Evolutionary conservation across 2,888 invertebrate species (phyloP).

Genomic region (Melanophora roralis): DNA sequence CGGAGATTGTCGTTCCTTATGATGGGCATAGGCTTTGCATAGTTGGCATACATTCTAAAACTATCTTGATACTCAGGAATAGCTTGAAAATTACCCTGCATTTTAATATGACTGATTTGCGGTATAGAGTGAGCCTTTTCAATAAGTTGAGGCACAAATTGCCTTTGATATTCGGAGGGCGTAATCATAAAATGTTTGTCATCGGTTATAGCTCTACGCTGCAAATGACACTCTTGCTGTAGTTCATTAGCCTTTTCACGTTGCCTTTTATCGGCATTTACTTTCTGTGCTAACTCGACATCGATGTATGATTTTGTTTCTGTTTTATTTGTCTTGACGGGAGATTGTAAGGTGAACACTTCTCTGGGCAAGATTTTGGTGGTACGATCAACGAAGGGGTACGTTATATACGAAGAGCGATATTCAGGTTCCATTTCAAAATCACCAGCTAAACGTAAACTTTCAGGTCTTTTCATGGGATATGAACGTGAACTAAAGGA

Average conservation of each 20-base stretch:
- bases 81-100: slow-evolving; percentile 73
- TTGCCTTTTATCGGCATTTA: slow-evolving; percentile 67
- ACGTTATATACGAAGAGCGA: slow-evolving; percentile 71
- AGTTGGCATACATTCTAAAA: slow-evolving; percentile 75
- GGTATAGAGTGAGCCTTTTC: slow-evolving; percentile 77
- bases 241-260: slow-evolving; percentile 68
- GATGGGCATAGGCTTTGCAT: slow-evolving; percentile 76
- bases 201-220: slow-evolving; percentile 67
- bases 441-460: slow-evolving; percentile 68
- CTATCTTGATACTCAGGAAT: slow-evolving; percentile 76
- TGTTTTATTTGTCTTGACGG: slow-evolving; percentile 23
- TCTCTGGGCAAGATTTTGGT: slow-evolving; percentile 73
- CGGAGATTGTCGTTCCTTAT: slow-evolving; percentile 75
- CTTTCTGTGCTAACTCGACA: slow-evolving; percentile 57
- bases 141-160: slow-evolving; percentile 71
- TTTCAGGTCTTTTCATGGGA: slow-evolving; percentile 72
- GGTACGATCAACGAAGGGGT: slow-evolving; percentile 72
- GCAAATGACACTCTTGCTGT: slow-evolving; percentile 69
- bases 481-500: slow-evolving; percentile 70
- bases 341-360: slow-evolving; percentile 68
- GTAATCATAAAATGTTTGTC: slow-evolving; percentile 65
- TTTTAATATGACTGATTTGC: slow-evolving; percentile 74
- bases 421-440: slow-evolving; percentile 70
- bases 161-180: slow-evolving; percentile 75
- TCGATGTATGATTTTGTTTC: slow-evolving; percentile 20